Conservation (phyloP, 2,113 vertebrate species). For the Regulus satrapa region DNA sequence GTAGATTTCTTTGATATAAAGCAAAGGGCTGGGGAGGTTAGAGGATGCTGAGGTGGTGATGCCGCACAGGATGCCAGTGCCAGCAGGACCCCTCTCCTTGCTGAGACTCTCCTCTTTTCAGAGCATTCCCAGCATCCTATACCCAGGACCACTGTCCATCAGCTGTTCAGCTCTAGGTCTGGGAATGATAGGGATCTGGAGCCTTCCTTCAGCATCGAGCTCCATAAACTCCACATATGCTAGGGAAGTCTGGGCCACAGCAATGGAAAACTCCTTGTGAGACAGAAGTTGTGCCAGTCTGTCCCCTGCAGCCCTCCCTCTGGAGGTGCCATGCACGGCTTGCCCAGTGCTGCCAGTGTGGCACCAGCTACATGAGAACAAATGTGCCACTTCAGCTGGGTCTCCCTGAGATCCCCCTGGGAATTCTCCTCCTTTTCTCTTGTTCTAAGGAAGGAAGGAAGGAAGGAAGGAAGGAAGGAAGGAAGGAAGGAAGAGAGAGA, state of each 20-base stretch:
- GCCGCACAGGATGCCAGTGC: background rate
- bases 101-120: background rate
- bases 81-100: background rate
- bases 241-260: background rate
- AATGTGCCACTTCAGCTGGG: background rate
- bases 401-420: background rate
- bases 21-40: background rate
- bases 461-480: fast-evolving
- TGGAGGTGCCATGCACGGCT: fast-evolving
- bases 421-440: background rate
- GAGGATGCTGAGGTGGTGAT: background rate
- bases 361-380: background rate
- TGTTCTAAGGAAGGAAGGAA: background rate
- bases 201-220: background rate
- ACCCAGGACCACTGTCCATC: background rate
- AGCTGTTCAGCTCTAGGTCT: background rate
- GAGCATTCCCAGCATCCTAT: background rate
- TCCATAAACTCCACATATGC: background rate
- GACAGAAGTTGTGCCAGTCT: background rate
- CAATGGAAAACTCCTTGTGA: background rate
- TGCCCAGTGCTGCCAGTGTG: background rate
- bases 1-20: background rate
- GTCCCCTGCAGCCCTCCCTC: background rate
- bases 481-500: fast-evolving
- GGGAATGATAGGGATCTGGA: background rate